Base-by-base conservation (phyloP, 2,113 vertebrate species). In the Origma solitaria region DNA sequence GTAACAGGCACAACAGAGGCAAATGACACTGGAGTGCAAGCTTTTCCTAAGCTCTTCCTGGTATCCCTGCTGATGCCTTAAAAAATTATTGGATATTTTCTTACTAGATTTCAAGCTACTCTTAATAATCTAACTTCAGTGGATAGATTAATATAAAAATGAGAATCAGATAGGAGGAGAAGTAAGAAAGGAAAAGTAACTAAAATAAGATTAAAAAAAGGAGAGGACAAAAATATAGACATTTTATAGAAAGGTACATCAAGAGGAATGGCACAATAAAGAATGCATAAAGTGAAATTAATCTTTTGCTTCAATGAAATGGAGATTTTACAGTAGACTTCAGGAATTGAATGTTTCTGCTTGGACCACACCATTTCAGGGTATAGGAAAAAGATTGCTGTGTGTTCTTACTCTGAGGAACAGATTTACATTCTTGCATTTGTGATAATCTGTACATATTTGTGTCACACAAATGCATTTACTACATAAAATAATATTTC, bases 331-430 rank as follows among this genome's bases (percentile, higher is more conserved):
- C 21, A 40, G 31, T 10, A 14, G 16, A 31, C 4, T 56, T 65
- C 54, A 61, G 19, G 30, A 81, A 81, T 1, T 64, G 1, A 38
- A 31, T 33, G 2, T 27, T 85, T 75, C 13, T 70, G 17, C 15
- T 20, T 25, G 8, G 10, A 60, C 11, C 2, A 14, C 0, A 0
- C 51, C 14, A 50, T 64, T 82, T 9, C 42, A 70, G 4, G 2
- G 1, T 28, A 45, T 15, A 66, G 20, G 25, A 47, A 81, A 53
- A 13, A 38, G 15, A 47, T 11, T 62, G 10, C 2, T 77, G 8
- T 54, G 3, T 82, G 7, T 33, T 83, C 6, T 61, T 44, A n/a
- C n/a, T n/a, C 9, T 45, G 70, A 51, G 27, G 22, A 53, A 53
- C 0, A 4, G 23, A 30, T 92, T 82, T 69, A 15, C 14, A 22